phyloP scores from a whole-genome alignment of 2,888 invertebrate genomes.

The Chirona hameri region DNA sequence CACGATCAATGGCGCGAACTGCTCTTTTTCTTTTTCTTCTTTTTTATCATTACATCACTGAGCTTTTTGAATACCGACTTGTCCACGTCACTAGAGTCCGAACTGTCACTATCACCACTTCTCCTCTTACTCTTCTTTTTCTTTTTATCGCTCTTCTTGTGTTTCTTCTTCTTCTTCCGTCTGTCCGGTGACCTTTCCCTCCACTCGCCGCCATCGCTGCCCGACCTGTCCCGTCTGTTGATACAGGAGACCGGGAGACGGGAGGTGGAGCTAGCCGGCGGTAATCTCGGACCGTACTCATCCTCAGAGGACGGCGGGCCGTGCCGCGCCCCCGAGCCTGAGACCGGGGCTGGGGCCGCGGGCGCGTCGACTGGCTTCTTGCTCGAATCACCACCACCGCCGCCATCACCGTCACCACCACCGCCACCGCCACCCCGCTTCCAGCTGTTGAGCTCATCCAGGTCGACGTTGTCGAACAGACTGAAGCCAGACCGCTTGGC shows the following conservation, averaged over 20 bases:
- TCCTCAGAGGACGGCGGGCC: constrained; percentile 25
- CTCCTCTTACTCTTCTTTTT: constrained; percentile 36
- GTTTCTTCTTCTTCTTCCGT: constrained; percentile 45
- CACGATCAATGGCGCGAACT: not conserved
- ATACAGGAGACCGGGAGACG: not conserved
- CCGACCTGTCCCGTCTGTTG: not conserved
- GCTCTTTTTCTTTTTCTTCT: not conserved
- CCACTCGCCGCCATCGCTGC: constrained; percentile 31
- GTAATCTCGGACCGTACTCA: constrained; percentile 37
- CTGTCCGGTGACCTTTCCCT: constrained; percentile 43
- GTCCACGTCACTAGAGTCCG: not conserved
- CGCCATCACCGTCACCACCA: not conserved
- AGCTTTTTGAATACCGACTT: not conserved
- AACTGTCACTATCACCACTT: not conserved
- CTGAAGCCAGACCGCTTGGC: constrained; percentile 32
- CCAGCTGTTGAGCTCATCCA: constrained; percentile 37
- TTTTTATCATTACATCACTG: not conserved
- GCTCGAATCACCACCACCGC: not conserved
- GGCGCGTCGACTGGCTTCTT: constrained; percentile 27
- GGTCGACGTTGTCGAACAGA: constrained; percentile 40
- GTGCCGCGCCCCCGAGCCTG: not conserved
- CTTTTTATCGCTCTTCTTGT: constrained; percentile 44
- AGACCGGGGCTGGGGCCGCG: constrained; percentile 29
- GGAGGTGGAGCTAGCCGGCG: constrained; percentile 31
- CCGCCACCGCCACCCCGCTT: not conserved